These are phyloP conservation scores for Sebastes taczanowskii DNA, from an alignment of 2,797 vertebrate species.

Conservation along the genomic window DNA sequence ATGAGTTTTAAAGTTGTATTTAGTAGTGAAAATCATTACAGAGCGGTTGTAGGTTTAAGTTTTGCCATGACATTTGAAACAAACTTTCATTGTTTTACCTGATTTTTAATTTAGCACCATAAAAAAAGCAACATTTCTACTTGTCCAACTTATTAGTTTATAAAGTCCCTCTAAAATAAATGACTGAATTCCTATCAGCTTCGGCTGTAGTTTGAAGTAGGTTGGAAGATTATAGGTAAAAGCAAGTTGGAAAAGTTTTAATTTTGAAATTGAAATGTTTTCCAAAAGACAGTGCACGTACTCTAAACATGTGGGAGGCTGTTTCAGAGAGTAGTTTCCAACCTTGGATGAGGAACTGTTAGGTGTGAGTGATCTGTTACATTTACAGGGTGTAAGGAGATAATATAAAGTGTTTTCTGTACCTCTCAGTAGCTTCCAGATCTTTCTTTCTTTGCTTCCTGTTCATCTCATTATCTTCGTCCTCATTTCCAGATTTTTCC, in stretches of 20 bases:
- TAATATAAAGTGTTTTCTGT: not conserved
- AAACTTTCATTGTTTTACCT: not conserved
- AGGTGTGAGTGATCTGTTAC: not conserved
- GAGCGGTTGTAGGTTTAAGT: not conserved
- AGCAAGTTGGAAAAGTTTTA: not conserved
- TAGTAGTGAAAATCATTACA: not conserved
- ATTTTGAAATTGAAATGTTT: not conserved
- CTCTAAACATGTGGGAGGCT: not conserved
- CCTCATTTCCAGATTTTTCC: slow-evolving; percentile 89
- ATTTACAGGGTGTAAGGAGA: not conserved
- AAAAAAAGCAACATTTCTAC: not conserved
- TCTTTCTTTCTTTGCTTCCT: not conserved
- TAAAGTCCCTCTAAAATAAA: not conserved
- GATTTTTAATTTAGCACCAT: not conserved
- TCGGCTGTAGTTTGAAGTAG: not conserved
- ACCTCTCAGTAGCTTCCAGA: not conserved
- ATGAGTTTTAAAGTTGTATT: not conserved
- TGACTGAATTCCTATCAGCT: not conserved
- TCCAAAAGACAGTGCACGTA: not conserved
- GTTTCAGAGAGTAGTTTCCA: not conserved
- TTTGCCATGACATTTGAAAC: not conserved
- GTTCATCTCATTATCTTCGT: not conserved
- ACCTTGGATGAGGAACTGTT: not conserved
- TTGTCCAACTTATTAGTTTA: not conserved
- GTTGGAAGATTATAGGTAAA: not conserved